Percentiles rank a stretch among this genome's conserved stretches.
phyloP scores from a whole-genome alignment of 2,113 vertebrate genomes.

The Entelurus aequoreus region DNA sequence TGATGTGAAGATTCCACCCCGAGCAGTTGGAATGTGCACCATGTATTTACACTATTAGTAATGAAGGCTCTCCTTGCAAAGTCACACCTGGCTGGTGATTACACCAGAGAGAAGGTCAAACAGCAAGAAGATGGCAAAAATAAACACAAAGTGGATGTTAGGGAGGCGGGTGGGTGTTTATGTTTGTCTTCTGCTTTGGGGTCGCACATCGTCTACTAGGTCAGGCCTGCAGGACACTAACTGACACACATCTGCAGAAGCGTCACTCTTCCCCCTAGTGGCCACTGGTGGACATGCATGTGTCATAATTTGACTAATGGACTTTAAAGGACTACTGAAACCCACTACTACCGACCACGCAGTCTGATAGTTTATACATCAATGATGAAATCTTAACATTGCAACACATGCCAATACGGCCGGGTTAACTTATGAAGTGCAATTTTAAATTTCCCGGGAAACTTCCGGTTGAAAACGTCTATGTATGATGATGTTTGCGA shows the following conservation, averaged over 20 bases:
- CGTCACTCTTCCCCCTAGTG: conserved; percentile 64
- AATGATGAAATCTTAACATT: too few species aligned
- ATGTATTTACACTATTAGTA: conserved; percentile 43
- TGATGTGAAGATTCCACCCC: conserved; percentile 62
- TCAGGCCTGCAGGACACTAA: conserved; percentile 40
- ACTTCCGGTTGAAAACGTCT: too few species aligned
- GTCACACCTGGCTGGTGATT: not conserved
- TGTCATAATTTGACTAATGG: not conserved
- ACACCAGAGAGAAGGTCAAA: conserved; percentile 10
- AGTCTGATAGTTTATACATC: too few species aligned
- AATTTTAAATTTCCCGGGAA: too few species aligned
- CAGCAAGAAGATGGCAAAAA: conserved; percentile 7
- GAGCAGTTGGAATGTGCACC: conserved; percentile 48
- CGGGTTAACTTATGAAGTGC: too few species aligned
- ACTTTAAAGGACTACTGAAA: too few species aligned
- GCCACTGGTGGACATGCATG: conserved; percentile 32
- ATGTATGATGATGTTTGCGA: too few species aligned
- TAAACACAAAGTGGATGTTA: conserved; percentile 6
- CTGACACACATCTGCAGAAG: conserved; percentile 31
- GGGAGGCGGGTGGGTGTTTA: not conserved
- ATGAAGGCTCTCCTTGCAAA: conserved; percentile 39
- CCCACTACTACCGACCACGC: too few species aligned
- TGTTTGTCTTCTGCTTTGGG: conserved; percentile 38
- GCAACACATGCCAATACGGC: too few species aligned
- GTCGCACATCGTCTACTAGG: conserved; percentile 21